Percentiles rank a stretch among this genome's conserved stretches.
Conservation (phyloP, 2,888 invertebrate genomes). For the Boloria selene region DNA sequence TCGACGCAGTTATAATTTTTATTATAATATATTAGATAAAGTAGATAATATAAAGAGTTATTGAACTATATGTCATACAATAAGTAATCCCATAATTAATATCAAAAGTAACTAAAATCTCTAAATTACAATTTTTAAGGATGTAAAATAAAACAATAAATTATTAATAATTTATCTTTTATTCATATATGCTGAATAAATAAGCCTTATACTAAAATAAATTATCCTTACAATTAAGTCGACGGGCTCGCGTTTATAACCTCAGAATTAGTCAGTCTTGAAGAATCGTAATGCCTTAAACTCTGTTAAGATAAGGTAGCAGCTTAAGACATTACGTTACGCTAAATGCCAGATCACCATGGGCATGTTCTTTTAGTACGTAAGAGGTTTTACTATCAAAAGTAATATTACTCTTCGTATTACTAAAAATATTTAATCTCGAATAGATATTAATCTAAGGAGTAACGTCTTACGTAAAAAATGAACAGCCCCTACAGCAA, state of each 20-base stretch:
- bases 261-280: slow-evolving; percentile 69
- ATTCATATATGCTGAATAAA: slow-evolving; percentile 70
- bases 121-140: background rate
- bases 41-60: too few species aligned
- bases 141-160: slow-evolving; percentile 22
- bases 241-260: slow-evolving; percentile 75
- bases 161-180: slow-evolving; percentile 31
- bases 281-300: slow-evolving; percentile 59
- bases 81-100: too few species aligned
- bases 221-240: slow-evolving; percentile 66
- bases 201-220: slow-evolving; percentile 70
- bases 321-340: slow-evolving; percentile 67
- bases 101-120: too few species aligned
- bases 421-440: too few species aligned
- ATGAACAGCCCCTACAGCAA: slow-evolving; percentile 32
- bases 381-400: background rate
- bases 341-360: slow-evolving; percentile 81
- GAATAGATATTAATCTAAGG: background rate
- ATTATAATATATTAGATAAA: too few species aligned
- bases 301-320: slow-evolving; percentile 55
- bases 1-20: too few species aligned
- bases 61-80: too few species aligned
- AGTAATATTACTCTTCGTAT: too few species aligned
- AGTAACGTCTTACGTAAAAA: slow-evolving; percentile 28
- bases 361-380: slow-evolving; percentile 30